phyloP scores from a whole-genome alignment of 2,113 vertebrate genomes.

The Chloroceryle aenea region DNA sequence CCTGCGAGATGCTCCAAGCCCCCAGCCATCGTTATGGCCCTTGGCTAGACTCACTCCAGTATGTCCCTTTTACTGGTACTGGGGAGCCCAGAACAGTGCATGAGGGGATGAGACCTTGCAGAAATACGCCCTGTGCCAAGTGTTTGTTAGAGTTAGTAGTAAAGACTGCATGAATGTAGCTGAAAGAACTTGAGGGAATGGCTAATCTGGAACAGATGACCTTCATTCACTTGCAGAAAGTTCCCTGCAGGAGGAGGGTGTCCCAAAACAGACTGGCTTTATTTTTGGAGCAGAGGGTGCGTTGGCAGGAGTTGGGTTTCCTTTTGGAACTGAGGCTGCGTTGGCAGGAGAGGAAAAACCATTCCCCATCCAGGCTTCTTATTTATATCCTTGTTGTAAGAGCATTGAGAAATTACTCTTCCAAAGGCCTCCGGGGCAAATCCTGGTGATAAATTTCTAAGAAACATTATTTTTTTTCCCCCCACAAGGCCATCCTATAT shows the following conservation, averaged over 20 bases:
- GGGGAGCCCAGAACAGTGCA: not conserved
- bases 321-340: not conserved
- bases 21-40: accelerated
- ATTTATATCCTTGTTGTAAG: not conserved
- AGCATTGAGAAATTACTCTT: not conserved
- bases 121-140: not conserved
- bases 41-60: accelerated
- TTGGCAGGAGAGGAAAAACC: not conserved
- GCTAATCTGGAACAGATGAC: not conserved
- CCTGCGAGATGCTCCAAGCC: not conserved
- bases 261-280: not conserved
- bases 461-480: not conserved
- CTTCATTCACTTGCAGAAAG: not conserved
- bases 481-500: too few relatives aligned
- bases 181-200: not conserved
- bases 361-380: not conserved
- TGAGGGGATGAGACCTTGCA: not conserved
- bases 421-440: not conserved
- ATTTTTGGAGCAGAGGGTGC: not conserved
- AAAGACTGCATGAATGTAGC: accelerated
- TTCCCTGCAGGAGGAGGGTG: not conserved
- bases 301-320: not conserved
- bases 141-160: not conserved
- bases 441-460: not conserved
- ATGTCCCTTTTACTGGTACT: not conserved